Evolutionary conservation across 2,888 invertebrate species (phyloP).

Genomic region (Clunio marinus): DNA sequence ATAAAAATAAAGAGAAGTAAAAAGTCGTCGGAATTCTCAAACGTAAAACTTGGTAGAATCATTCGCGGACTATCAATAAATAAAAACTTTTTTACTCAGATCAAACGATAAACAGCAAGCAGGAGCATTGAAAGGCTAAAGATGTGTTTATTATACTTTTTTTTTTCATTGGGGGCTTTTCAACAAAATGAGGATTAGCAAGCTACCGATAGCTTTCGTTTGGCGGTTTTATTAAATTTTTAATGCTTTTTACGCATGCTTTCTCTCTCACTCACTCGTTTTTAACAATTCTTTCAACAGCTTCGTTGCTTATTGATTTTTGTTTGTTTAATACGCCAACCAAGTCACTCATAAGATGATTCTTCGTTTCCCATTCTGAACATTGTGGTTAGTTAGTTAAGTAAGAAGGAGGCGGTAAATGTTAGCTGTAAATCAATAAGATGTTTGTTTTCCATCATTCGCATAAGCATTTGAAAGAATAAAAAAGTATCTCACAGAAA

Average conservation of each 20-base stretch:
- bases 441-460: neutral
- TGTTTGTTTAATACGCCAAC: neutral
- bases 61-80: slow-evolving; percentile 17
- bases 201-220: slow-evolving; percentile 22
- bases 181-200: slow-evolving; percentile 33
- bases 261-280: neutral
- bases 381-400: neutral
- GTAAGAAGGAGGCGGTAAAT: neutral
- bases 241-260: slow-evolving; percentile 3
- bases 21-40: slow-evolving; percentile 14
- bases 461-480: no score
- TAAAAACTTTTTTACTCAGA: slow-evolving; percentile 9
- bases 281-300: neutral
- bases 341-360: no score
- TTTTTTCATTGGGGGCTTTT: no score
- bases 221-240: slow-evolving; percentile 22
- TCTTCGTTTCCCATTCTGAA: neutral
- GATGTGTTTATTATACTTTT: slow-evolving; percentile 37
- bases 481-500: neutral
- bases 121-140: slow-evolving; percentile 18
- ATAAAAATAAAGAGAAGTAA: neutral
- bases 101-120: neutral
- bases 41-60: neutral
- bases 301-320: neutral
- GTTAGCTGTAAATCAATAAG: neutral